Percentiles rank a stretch among this genome's conserved stretches.
Evolutionary conservation across 2,113 vertebrate genomes (phyloP).

Genomic region (Acanthisitta chloris): DNA sequence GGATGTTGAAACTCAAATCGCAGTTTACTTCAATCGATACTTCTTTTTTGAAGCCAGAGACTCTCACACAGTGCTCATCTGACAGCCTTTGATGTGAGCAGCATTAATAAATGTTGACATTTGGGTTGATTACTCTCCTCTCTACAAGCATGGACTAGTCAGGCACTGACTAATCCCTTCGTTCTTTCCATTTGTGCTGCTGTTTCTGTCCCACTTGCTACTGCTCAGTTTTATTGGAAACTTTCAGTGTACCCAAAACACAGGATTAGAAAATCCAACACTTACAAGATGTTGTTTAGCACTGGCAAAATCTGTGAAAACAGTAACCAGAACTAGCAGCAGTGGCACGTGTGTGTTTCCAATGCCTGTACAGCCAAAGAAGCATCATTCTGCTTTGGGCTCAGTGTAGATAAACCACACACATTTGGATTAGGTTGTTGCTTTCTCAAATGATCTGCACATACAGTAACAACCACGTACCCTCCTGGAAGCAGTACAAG

Average conservation of each 20-base stretch:
- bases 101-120: conserved; percentile 55
- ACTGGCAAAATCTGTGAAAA: not conserved
- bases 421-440: not conserved
- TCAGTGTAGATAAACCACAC: not conserved
- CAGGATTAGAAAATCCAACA: not conserved
- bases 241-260: not conserved
- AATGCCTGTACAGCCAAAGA: not conserved
- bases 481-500: not conserved
- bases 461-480: accelerated
- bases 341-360: accelerated
- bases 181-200: not conserved
- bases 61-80: not conserved
- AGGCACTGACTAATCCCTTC: conserved; percentile 13
- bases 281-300: not conserved
- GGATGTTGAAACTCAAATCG: conserved; percentile 21
- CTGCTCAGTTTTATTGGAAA: conserved; percentile 8
- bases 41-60: conserved; percentile 15
- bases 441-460: not conserved
- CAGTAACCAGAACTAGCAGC: not conserved
- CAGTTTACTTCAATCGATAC: conserved; percentile 64
- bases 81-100: conserved; percentile 28
- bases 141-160: not conserved
- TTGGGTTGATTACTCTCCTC: conserved; percentile 42
- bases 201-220: not conserved
- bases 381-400: not conserved